Evolutionary conservation across 2,888 invertebrate species (phyloP).

Genomic region (Macrosoma leucophasiata): DNA sequence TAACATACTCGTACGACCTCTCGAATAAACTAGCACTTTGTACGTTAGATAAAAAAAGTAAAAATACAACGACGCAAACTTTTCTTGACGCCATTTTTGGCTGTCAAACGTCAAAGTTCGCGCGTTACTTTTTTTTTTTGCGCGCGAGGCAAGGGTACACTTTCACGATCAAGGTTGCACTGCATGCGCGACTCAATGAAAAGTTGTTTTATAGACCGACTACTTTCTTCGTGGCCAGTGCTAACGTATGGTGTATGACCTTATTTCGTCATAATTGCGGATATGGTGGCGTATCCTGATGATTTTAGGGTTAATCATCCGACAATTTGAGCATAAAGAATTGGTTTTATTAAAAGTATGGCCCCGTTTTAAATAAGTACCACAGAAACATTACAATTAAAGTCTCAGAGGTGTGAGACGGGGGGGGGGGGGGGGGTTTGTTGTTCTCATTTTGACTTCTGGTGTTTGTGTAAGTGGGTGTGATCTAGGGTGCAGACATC

Average conservation of each 20-base stretch:
- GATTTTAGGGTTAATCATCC: too few relatives aligned
- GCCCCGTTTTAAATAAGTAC: too few relatives aligned
- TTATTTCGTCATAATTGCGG: slow-evolving; percentile 7
- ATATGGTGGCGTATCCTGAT: too few relatives aligned
- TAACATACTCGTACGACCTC: slow-evolving; percentile 55
- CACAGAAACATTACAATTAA: too few relatives aligned
- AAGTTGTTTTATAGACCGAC: slow-evolving; percentile 33
- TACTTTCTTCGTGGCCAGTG: slow-evolving; percentile 39
- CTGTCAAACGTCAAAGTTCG: slow-evolving; percentile 21
- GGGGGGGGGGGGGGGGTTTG: too few relatives aligned
- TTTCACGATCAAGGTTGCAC: slow-evolving; percentile 47
- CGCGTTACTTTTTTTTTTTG: slow-evolving; percentile 30
- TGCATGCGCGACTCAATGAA: slow-evolving; percentile 33
- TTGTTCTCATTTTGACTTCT: too few relatives aligned
- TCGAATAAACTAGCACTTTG: slow-evolving; percentile 55
- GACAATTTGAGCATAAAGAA: too few relatives aligned
- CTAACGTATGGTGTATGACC: too few relatives aligned
- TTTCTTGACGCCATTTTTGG: slow-evolving; percentile 45
- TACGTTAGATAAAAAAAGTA: slow-evolving; percentile 35
- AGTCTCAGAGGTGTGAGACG: too few relatives aligned
- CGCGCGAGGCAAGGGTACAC: slow-evolving; percentile 26
- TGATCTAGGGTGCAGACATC: too few relatives aligned
- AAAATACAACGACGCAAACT: slow-evolving; percentile 36
- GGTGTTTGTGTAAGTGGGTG: too few relatives aligned
- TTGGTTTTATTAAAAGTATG: too few relatives aligned